Evolutionary conservation across 2,797 vertebrate species (phyloP).

Genomic region (Onychomys arenicola): DNA sequence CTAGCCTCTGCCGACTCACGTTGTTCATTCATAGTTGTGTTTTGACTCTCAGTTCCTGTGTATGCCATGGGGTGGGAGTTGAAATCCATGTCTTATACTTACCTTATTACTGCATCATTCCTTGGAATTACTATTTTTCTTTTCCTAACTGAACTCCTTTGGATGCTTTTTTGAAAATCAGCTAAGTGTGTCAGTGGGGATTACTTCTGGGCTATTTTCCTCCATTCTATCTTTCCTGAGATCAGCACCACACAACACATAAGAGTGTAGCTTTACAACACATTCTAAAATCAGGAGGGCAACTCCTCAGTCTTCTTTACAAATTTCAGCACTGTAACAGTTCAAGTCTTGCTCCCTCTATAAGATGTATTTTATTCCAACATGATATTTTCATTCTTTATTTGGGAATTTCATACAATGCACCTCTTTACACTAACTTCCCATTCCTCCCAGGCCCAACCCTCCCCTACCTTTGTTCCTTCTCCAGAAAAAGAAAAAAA

Average conservation of each 20-base stretch:
- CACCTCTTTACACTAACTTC: background rate
- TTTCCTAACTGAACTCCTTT: constrained; percentile 1
- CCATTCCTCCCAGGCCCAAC: background rate
- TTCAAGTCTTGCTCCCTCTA: background rate
- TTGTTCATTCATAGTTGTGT: background rate
- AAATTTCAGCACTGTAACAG: background rate
- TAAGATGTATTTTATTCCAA: background rate
- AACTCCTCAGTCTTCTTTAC: background rate
- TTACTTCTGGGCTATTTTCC: background rate
- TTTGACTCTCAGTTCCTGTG: background rate
- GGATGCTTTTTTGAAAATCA: constrained; percentile 13
- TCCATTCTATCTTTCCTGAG: background rate
- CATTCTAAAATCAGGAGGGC: constrained; percentile 7
- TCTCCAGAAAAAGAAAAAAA: background rate
- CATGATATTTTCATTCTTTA: background rate
- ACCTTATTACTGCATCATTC: background rate
- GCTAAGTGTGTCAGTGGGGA: background rate
- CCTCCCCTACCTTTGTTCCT: background rate
- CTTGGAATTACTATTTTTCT: background rate
- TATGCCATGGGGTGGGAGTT: background rate
- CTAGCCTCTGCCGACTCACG: background rate
- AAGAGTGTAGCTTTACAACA: background rate
- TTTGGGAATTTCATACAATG: background rate
- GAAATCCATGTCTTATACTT: background rate
- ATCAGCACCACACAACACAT: background rate